phyloP scores from a whole-genome alignment of 1,140 invertebrate genomes.

The Mycetomoellerius zeteki region DNA sequence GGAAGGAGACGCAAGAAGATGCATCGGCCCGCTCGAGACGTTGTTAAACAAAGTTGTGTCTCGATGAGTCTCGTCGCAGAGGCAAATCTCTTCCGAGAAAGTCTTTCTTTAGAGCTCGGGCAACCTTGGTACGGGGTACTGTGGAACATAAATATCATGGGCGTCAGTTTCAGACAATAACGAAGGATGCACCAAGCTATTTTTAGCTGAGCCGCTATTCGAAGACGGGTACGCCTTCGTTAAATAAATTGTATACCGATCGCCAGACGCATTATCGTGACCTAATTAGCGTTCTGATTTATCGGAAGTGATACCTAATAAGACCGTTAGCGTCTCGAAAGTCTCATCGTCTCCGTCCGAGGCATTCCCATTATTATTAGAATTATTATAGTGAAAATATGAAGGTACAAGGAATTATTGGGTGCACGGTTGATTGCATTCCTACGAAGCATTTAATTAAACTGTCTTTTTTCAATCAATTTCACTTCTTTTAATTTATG shows the following conservation, averaged over 20 bases:
- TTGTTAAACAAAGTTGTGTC: slow-evolving; percentile 8
- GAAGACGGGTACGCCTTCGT: background rate
- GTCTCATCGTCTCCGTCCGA: background rate
- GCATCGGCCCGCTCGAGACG: background rate
- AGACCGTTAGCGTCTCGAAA: slow-evolving; percentile 26
- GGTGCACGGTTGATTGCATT: background rate
- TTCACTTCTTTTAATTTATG: background rate
- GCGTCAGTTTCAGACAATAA: slow-evolving; percentile 37
- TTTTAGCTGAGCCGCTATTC: slow-evolving; percentile 24
- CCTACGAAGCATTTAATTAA: slow-evolving; percentile 4
- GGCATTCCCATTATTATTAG: slow-evolving; percentile 10
- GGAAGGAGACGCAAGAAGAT: background rate
- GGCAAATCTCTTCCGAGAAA: slow-evolving; percentile 29
- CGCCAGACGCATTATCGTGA: slow-evolving; percentile 18
- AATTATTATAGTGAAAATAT: slow-evolving; percentile 15
- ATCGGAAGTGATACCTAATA: slow-evolving; percentile 19
- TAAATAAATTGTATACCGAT: slow-evolving; percentile 25
- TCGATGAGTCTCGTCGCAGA: background rate
- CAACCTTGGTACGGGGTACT: slow-evolving; percentile 24
- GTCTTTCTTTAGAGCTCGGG: slow-evolving; percentile 34
- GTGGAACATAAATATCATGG: slow-evolving; percentile 28
- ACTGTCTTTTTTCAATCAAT: background rate
- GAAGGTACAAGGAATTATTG: slow-evolving; percentile 24
- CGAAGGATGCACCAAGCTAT: slow-evolving; percentile 36
- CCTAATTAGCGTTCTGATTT: slow-evolving; percentile 50